Percentiles rank a stretch among this genome's conserved stretches.
Conservation (phyloP, 2,113 vertebrate species). For the Mellivora capensis region DNA sequence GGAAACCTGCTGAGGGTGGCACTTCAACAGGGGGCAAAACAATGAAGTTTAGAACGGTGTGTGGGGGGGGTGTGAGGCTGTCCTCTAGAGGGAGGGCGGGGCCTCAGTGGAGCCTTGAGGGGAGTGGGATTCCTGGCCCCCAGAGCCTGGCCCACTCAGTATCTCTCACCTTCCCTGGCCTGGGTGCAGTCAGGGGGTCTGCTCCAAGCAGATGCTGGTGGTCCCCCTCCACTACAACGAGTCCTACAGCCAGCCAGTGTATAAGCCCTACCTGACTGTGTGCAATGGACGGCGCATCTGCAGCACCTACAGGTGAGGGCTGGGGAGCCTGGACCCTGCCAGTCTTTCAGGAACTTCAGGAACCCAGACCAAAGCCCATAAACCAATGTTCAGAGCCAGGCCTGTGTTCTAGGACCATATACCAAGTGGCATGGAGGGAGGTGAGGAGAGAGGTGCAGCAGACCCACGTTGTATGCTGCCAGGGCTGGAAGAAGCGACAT, state of each 20-base stretch:
- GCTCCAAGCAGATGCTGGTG: conserved; percentile 68
- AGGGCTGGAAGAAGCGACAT: conserved; percentile 79
- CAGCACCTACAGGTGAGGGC: conserved; percentile 80
- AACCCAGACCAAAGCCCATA: neutral
- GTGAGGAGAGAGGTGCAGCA: conserved; percentile 73
- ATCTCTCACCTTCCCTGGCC: neutral
- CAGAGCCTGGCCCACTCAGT: neutral
- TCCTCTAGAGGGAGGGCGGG: neutral
- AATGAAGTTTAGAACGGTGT: neutral
- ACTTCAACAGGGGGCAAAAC: neutral
- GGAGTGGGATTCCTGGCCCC: neutral
- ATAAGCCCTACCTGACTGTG: conserved; percentile 79
- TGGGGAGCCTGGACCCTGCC: neutral
- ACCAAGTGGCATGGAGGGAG: conserved; percentile 73
- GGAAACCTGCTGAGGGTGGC: neutral
- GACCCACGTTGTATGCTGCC: conserved; percentile 72
- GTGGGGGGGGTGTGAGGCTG: no score
- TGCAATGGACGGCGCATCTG: conserved; percentile 75
- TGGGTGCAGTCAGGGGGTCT: conserved; percentile 73
- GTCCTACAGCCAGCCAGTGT: conserved; percentile 74
- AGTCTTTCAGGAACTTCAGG: neutral
- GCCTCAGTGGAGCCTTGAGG: neutral
- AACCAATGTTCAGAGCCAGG: neutral
- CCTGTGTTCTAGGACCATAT: conserved; percentile 71
- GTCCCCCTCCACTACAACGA: conserved; percentile 79